phyloP scores from a whole-genome alignment of 2,888 invertebrate genomes.

The Dyspetes luteomarginatus region DNA sequence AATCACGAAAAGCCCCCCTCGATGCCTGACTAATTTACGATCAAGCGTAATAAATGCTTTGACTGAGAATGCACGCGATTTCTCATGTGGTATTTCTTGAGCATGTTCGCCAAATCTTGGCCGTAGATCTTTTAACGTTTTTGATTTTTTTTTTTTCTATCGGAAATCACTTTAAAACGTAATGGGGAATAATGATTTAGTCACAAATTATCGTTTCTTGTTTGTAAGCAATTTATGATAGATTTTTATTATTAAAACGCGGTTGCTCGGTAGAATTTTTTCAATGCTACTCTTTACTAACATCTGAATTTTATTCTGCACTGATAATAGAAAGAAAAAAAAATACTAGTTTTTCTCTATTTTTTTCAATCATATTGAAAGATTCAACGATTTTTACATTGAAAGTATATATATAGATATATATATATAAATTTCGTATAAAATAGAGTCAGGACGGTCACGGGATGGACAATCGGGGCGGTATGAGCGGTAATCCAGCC shows the following conservation, averaged over 20 bases:
- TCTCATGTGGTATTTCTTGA: neutral
- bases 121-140: neutral
- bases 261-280: constrained; percentile 7
- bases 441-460: constrained; percentile 80
- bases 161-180: neutral
- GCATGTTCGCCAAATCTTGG: neutral
- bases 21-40: constrained; percentile 35
- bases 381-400: constrained; percentile 5
- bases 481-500: constrained; percentile 92
- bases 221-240: neutral
- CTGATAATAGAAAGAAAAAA: constrained; percentile 9
- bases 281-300: constrained; percentile 56
- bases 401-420: constrained; percentile 32
- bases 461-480: constrained; percentile 86
- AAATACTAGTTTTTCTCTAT: neutral
- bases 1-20: neutral
- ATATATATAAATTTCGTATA: constrained; percentile 45
- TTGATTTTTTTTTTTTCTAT: neutral
- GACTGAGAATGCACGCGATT: constrained; percentile 7
- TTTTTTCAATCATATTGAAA: constrained; percentile 26
- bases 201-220: neutral
- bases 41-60: constrained; percentile 40
- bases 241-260: neutral
- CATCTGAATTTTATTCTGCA: constrained; percentile 37
- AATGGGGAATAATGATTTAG: neutral